These are phyloP conservation scores for Melanotaenia pygmaea DNA, from an alignment of 2,797 vertebrate genomes.

Conservation along the genomic window DNA sequence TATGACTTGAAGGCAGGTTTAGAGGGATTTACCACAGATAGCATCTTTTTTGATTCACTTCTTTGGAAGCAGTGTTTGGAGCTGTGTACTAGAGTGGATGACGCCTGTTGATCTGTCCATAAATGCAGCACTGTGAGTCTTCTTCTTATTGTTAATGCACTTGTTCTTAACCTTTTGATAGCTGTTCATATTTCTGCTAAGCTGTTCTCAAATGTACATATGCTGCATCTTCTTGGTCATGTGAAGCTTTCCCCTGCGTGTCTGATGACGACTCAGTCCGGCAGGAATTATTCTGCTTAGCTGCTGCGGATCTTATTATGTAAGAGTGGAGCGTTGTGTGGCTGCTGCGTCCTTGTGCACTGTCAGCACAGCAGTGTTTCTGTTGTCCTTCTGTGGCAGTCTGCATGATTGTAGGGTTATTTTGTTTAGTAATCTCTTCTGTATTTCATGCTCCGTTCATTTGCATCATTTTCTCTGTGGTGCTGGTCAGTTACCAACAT, in stretches of 20 bases:
- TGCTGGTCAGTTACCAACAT: slow-evolving; percentile 32
- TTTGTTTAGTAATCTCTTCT: slow-evolving; percentile 31
- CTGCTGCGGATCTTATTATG: slow-evolving; percentile 62
- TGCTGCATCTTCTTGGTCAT: slow-evolving; percentile 1
- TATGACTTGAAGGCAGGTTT: slow-evolving; percentile 26
- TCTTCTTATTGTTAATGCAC: background rate
- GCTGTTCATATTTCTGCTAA: background rate
- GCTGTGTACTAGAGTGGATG: slow-evolving; percentile 61
- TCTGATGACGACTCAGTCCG: slow-evolving; percentile 45
- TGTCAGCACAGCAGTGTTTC: slow-evolving; percentile 42
- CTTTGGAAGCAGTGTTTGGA: slow-evolving; percentile 22
- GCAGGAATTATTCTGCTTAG: slow-evolving; percentile 55
- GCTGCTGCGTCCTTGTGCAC: slow-evolving; percentile 66
- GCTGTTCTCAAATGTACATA: background rate
- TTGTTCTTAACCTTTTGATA: background rate
- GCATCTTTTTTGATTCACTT: slow-evolving; percentile 9
- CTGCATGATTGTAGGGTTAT: slow-evolving; percentile 38
- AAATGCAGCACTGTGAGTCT: slow-evolving; percentile 62
- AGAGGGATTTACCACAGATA: slow-evolving; percentile 36
- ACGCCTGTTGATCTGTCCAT: slow-evolving; percentile 65
- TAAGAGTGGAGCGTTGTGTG: slow-evolving; percentile 62
- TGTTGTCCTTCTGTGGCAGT: slow-evolving; percentile 45
- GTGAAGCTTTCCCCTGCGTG: slow-evolving; percentile 6
- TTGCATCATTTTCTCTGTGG: slow-evolving; percentile 8
- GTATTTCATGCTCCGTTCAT: slow-evolving; percentile 39